A percentile compares a stretch with the other conserved stretches of the same genome.
These are phyloP conservation scores for Acrobasis suavella DNA, from an alignment of 2,888 invertebrate genomes.

Conservation along the genomic window DNA sequence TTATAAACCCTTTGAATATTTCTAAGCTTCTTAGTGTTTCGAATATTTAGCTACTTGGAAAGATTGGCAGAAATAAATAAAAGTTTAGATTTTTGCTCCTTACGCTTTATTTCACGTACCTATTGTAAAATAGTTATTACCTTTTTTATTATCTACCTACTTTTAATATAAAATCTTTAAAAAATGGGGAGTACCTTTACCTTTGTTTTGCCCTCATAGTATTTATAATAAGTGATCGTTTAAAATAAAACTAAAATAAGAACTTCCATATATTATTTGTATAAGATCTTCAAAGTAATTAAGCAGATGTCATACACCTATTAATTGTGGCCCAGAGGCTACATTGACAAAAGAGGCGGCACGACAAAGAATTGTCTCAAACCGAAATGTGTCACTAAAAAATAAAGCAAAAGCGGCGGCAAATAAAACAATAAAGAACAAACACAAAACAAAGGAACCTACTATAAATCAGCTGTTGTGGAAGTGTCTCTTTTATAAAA, in stretches of 20 bases:
- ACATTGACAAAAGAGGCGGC: conserved; percentile 37
- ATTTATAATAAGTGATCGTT: too few relatives aligned
- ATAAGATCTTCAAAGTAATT: not conserved
- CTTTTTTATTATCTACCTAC: too few relatives aligned
- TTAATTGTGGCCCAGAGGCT: conserved; percentile 43
- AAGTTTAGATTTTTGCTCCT: not conserved
- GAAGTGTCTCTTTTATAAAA: conserved; percentile 53
- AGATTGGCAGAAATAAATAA: not conserved
- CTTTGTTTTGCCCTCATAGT: too few relatives aligned
- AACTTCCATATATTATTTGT: not conserved
- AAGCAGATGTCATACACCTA: conserved; percentile 36
- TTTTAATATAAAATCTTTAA: too few relatives aligned
- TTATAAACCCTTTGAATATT: conserved; percentile 25
- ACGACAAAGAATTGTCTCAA: conserved; percentile 48
- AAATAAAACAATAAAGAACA: conserved; percentile 55
- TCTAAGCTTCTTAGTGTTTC: not conserved
- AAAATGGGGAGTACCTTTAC: too few relatives aligned
- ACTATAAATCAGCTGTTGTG: conserved; percentile 64
- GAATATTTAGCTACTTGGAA: not conserved
- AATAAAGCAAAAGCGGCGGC: conserved; percentile 35
- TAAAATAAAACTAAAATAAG: too few relatives aligned
- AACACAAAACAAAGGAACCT: conserved; percentile 54
- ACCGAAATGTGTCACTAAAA: conserved; percentile 44
- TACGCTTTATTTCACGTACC: too few relatives aligned
- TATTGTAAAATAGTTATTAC: too few relatives aligned